These are phyloP conservation scores for Oscheius onirici DNA, from an alignment of 2,888 invertebrate genomes.

Conservation along the genomic window DNA sequence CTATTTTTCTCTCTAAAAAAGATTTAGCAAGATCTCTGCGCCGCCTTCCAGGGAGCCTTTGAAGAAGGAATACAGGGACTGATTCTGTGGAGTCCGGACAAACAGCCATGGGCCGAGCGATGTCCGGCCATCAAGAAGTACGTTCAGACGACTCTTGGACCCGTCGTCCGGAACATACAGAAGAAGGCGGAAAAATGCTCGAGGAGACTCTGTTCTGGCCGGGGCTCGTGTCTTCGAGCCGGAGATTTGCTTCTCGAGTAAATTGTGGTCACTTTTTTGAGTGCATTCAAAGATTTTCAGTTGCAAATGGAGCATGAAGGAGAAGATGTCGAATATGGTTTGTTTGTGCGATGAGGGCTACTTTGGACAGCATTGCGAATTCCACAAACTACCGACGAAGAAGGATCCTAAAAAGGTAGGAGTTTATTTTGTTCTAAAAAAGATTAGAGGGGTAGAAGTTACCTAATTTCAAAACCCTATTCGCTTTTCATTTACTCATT, in stretches of 20 bases:
- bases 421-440: neutral
- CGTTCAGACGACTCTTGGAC: neutral
- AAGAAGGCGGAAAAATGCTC: constrained; percentile 18
- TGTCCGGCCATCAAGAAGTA: constrained; percentile 13
- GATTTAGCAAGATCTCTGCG: constrained; percentile 19
- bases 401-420: constrained; percentile 11
- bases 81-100: constrained; percentile 13
- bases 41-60: neutral
- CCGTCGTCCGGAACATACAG: constrained; percentile 10
- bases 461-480: too few relatives aligned
- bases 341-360: constrained; percentile 25
- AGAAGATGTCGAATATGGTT: neutral
- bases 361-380: constrained; percentile 2
- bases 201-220: neutral
- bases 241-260: neutral
- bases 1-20: neutral
- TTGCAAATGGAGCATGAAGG: constrained; percentile 24
- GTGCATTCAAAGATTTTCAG: neutral
- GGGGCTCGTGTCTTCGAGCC: constrained; percentile 7
- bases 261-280: neutral
- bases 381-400: neutral
- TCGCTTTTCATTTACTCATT: too few relatives aligned
- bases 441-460: too few relatives aligned
- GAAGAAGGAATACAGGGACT: constrained; percentile 16
- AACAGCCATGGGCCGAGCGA: constrained; percentile 1